A percentile compares a stretch with the other conserved stretches of the same genome.
Evolutionary conservation across 1,140 invertebrate genomes (phyloP).

Genomic region (Temnothorax nylanderi): DNA sequence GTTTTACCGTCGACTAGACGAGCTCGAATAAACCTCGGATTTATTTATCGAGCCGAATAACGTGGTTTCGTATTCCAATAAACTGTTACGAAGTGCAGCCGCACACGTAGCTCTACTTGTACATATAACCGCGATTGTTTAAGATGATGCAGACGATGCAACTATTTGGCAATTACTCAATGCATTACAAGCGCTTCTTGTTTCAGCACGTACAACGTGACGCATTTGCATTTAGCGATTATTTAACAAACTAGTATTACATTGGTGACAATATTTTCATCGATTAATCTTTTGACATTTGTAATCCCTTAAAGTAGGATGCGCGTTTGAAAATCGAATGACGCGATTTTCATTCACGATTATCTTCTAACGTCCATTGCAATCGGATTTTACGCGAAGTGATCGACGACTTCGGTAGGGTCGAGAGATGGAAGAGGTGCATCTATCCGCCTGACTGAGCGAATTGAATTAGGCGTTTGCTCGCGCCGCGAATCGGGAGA

Average conservation of each 20-base stretch:
- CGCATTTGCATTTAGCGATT: background rate
- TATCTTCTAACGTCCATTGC: constrained; percentile 11
- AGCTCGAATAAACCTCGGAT: constrained; percentile 67
- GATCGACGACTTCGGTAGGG: background rate
- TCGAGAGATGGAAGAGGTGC: background rate
- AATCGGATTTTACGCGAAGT: constrained; percentile 34
- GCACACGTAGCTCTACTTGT: constrained; percentile 43
- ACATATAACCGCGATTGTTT: background rate
- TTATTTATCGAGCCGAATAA: constrained; percentile 71
- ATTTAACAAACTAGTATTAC: background rate
- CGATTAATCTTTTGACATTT: background rate
- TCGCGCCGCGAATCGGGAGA: constrained; percentile 57
- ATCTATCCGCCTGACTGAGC: constrained; percentile 41
- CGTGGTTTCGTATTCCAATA: constrained; percentile 72
- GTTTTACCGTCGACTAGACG: constrained; percentile 53
- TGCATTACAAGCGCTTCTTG: background rate
- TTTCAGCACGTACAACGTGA: background rate
- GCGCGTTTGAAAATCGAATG: background rate
- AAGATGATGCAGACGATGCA: background rate
- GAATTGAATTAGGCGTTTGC: constrained; percentile 70
- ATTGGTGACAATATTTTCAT: background rate
- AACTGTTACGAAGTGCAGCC: constrained; percentile 69
- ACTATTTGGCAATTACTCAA: background rate
- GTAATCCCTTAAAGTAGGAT: background rate
- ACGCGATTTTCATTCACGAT: constrained; percentile 26